phyloP scores from a whole-genome alignment of 2,797 vertebrate species.

The Sandelia bainsii region DNA sequence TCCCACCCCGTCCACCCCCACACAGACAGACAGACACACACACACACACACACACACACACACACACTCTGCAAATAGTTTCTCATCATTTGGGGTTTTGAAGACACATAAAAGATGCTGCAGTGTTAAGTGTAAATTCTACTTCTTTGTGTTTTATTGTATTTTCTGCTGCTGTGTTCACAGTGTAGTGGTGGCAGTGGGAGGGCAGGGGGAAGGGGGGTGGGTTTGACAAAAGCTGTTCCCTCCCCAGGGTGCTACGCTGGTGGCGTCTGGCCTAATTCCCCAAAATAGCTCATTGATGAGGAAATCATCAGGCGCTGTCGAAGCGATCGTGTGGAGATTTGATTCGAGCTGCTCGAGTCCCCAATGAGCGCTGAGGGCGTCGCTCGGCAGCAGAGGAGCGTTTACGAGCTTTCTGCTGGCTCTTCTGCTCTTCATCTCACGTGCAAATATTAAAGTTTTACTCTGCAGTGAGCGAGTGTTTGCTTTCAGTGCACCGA shows the following conservation, averaged over 20 bases:
- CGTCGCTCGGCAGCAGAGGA: neutral
- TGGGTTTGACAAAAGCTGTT: constrained; percentile 38
- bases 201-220: constrained; percentile 16
- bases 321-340: constrained; percentile 40
- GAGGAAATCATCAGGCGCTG: constrained; percentile 54
- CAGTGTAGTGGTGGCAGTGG: constrained; percentile 25
- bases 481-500: neutral
- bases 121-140: constrained; percentile 30
- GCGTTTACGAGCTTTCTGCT: neutral
- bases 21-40: constrained; percentile 19
- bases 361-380: constrained; percentile 11
- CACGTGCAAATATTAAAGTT: constrained; percentile 3
- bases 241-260: constrained; percentile 60
- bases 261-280: constrained; percentile 73
- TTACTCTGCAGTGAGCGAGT: neutral
- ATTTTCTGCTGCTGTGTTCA: constrained; percentile 21
- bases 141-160: constrained; percentile 34
- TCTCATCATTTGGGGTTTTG: constrained; percentile 66
- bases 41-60: constrained; percentile 16
- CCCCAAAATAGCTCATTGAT: constrained; percentile 77
- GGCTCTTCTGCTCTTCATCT: constrained; percentile 5
- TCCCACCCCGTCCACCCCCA: constrained; percentile 46
- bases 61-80: constrained; percentile 33
- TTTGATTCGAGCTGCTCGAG: constrained; percentile 21
- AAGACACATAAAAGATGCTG: constrained; percentile 60